phyloP scores from a whole-genome alignment of 2,113 vertebrate genomes.

The Equus quagga region DNA sequence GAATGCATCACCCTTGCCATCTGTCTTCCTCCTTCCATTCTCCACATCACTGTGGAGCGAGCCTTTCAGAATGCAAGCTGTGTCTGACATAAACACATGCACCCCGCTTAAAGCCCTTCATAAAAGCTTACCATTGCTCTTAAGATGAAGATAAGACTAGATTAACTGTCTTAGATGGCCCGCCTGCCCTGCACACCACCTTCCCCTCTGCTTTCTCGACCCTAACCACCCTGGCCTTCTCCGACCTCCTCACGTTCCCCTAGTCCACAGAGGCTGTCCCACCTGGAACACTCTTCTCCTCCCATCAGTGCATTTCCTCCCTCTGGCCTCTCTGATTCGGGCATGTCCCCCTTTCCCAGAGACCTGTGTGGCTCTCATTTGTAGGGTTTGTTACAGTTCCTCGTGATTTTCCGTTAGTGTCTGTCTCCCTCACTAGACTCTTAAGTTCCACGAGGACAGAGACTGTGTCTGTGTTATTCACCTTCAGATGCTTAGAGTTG shows the following conservation, averaged over 20 bases:
- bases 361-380: neutral
- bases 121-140: neutral
- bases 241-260: neutral
- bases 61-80: neutral
- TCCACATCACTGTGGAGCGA: neutral
- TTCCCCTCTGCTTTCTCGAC: neutral
- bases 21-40: neutral
- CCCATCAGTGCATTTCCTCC: neutral
- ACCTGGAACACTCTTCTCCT: neutral
- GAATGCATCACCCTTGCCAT: neutral
- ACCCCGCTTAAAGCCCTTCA: neutral
- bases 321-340: neutral
- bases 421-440: neutral
- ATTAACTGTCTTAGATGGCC: neutral
- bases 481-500: neutral
- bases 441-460: neutral
- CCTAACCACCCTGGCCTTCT: neutral
- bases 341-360: neutral
- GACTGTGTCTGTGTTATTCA: neutral
- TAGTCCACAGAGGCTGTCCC: neutral
- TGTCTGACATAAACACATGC: neutral
- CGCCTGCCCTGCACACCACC: neutral
- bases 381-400: neutral
- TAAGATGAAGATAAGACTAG: neutral
- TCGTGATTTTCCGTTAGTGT: neutral